A percentile compares a stretch with the other conserved stretches of the same genome.
These are phyloP conservation scores for Ophioninae sp. DNA, from an alignment of 2,888 invertebrate species.

Conservation along the genomic window DNA sequence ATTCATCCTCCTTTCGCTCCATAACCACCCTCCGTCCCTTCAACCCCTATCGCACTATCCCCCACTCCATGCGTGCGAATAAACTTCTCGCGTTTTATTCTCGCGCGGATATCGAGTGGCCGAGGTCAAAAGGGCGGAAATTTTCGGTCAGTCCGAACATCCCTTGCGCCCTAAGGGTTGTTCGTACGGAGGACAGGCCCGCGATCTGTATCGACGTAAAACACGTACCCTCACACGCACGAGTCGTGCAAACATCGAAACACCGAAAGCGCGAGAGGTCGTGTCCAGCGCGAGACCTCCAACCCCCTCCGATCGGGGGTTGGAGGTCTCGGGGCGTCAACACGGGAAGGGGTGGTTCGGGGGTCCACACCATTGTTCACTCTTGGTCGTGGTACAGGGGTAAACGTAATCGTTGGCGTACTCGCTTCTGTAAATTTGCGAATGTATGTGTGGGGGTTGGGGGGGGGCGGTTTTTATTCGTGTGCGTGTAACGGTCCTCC, in stretches of 20 bases:
- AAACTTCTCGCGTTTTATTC: constrained; percentile 24
- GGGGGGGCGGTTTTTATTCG: background rate
- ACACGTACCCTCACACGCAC: constrained; percentile 51
- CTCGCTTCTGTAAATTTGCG: background rate
- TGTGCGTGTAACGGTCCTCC: background rate
- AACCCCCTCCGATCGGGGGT: constrained; percentile 16
- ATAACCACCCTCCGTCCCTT: constrained; percentile 21
- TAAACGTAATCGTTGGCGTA: constrained; percentile 20
- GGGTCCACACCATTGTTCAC: constrained; percentile 23
- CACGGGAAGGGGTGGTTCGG: constrained; percentile 30
- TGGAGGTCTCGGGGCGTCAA: constrained; percentile 58
- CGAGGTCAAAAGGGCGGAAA: constrained; percentile 3
- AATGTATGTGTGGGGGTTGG: background rate
- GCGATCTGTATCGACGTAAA: constrained; percentile 64
- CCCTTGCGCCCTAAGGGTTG: background rate
- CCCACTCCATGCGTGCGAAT: constrained; percentile 1
- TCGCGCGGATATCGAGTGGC: background rate
- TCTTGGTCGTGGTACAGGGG: constrained; percentile 16
- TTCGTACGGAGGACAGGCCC: background rate
- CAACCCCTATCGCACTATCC: constrained; percentile 27
- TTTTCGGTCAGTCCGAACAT: background rate
- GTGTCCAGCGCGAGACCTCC: constrained; percentile 35
- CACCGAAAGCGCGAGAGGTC: constrained; percentile 54
- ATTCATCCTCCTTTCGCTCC: constrained; percentile 47
- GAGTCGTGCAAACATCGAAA: constrained; percentile 67